A percentile compares a stretch with the other conserved stretches of the same genome.
phyloP scores from a whole-genome alignment of 2,888 invertebrate species.

The Myopa tessellatipennis region DNA sequence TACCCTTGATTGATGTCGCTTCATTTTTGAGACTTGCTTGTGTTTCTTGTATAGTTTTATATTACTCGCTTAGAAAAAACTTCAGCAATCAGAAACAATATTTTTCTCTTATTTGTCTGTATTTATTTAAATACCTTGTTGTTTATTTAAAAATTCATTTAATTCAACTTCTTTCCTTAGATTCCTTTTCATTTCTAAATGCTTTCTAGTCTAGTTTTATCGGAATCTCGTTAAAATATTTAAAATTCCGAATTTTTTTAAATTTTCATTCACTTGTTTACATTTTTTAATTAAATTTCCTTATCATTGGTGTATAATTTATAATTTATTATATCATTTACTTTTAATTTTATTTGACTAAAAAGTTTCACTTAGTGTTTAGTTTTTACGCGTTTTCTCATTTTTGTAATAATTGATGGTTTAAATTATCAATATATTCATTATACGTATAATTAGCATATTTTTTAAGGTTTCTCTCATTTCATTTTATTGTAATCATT shows the following conservation, averaged over 20 bases:
- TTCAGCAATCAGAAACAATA: background rate
- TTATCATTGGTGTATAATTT: background rate
- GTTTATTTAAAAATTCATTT: no score
- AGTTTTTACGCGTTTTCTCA: background rate
- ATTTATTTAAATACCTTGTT: no score
- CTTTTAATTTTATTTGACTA: background rate
- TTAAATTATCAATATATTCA: background rate
- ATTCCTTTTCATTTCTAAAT: no score
- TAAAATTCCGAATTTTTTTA: background rate
- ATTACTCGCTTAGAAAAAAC: background rate
- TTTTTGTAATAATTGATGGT: background rate
- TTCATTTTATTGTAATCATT: background rate
- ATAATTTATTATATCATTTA: background rate
- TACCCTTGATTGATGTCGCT: no score
- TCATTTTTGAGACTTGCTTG: no score
- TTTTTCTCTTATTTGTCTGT: no score
- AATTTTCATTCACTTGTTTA: background rate
- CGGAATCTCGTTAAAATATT: no score
- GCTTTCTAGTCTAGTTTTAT: no score
- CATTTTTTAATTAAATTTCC: background rate
- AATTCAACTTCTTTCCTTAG: no score
- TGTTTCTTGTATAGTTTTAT: no score
- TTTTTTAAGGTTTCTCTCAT: background rate
- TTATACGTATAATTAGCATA: background rate
- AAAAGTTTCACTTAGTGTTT: background rate